Evolutionary conservation across 2,113 vertebrate species (phyloP).

Genomic region (Plectropomus leopardus): DNA sequence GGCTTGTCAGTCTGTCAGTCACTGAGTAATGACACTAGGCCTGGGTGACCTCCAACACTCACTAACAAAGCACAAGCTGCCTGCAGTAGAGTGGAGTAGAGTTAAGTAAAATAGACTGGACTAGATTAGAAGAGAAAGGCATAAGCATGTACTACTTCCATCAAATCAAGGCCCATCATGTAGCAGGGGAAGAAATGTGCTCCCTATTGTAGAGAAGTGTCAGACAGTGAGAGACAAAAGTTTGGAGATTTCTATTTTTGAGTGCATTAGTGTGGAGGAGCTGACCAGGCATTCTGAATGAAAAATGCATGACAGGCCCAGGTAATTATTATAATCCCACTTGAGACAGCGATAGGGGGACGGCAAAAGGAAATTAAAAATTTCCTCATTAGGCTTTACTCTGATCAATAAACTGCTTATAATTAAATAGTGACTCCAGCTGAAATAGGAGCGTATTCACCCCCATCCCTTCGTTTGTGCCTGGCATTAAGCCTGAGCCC

Average conservation of each 20-base stretch:
- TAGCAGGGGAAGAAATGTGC: slow-evolving; percentile 14
- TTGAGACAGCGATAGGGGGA: slow-evolving; percentile 29
- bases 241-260: slow-evolving; percentile 29
- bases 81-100: slow-evolving; percentile 27
- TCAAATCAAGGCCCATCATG: not conserved
- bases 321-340: slow-evolving; percentile 56
- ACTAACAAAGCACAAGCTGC: slow-evolving; percentile 34
- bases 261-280: not conserved
- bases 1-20: slow-evolving; percentile 79
- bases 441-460: not conserved
- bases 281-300: slow-evolving; percentile 37
- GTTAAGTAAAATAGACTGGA: slow-evolving; percentile 23
- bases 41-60: slow-evolving; percentile 67
- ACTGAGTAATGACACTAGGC: slow-evolving; percentile 77
- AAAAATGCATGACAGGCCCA: slow-evolving; percentile 37
- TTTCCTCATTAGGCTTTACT: slow-evolving; percentile 35
- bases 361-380: slow-evolving; percentile 34
- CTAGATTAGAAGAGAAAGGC: slow-evolving; percentile 13
- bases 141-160: not conserved
- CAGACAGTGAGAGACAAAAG: slow-evolving; percentile 22
- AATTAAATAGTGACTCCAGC: slow-evolving; percentile 42
- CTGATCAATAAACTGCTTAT: slow-evolving; percentile 48
- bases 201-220: slow-evolving; percentile 15
- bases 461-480: not conserved
- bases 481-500: slow-evolving; percentile 23